Evolutionary conservation across 2,113 vertebrate genomes (phyloP), one percentile per base, ranked within the genome.

Genomic region (Tachycineta bicolor): DNA sequence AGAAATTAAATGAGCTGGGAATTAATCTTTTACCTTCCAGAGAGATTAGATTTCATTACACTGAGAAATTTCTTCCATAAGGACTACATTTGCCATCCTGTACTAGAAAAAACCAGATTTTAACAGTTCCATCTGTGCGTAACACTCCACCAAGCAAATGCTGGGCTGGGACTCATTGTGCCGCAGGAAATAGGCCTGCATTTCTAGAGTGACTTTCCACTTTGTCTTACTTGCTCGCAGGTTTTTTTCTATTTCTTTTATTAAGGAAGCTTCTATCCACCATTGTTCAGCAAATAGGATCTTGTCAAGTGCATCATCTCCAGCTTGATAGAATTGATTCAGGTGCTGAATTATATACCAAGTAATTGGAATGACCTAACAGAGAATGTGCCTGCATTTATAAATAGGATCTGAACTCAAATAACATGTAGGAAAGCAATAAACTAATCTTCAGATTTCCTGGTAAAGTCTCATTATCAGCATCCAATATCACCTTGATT

Each of bases 231-330:
- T 3, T 81, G 44, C 81, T 64, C 50, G 73, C 33, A 7, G 5
- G 9, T 16, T 55, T 44, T 44, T 71, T 84, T 64, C 63, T 65
- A 44, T 69, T 87, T 91, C 67, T 86, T 83, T 89, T 75, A 79
- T 82, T 37, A 63, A 91, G 23, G 33, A 93, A 94, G 44, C 25
- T 90, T 90, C 88, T 86, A 34, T 83, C 26, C 22, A 75, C 70
- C 31, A 86, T 91, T 93, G 71, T 96, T 96, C 94, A 55, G 88
- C 93, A 91, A 94, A 82, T 56, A 94, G 56, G 44, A 73, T 85
- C 75, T 93, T 19, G 25, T 88, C 76, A 88, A 92, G 52, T 33
- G 44, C 62, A 87, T 82, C 83, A 71, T 96, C 87, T 80, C 87
- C 60, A 34, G 18, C 58, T 83, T 58, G 81, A 53, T 53, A 64